Evolutionary conservation across 2,797 vertebrate genomes (phyloP).

Genomic region (Enteromius paludinosus): DNA sequence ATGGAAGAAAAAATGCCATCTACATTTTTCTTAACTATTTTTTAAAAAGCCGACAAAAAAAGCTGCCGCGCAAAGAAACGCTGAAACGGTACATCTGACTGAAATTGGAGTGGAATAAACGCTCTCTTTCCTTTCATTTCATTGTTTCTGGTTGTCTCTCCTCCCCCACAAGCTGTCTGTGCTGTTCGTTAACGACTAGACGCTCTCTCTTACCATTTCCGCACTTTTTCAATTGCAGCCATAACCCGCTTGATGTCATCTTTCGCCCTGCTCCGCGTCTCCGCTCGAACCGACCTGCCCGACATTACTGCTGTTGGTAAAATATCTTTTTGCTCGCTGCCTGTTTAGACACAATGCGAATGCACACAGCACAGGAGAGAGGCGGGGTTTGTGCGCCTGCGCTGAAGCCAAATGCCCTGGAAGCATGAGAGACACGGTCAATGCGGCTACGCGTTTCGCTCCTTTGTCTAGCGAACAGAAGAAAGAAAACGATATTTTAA

Average conservation of each 20-base stretch:
- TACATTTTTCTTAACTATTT: slow-evolving; percentile 44
- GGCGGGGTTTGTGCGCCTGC: slow-evolving; percentile 77
- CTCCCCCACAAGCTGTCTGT: slow-evolving; percentile 82
- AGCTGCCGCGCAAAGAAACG: slow-evolving; percentile 44
- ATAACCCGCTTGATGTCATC: slow-evolving; percentile 98
- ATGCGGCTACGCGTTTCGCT: slow-evolving; percentile 30
- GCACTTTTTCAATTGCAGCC: slow-evolving; percentile 99
- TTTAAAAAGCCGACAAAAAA: slow-evolving; percentile 27
- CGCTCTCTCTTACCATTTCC: slow-evolving; percentile 88
- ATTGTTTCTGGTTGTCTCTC: slow-evolving; percentile 78
- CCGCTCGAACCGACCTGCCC: slow-evolving; percentile 97
- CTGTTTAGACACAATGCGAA: slow-evolving; percentile 87
- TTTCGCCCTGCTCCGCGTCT: slow-evolving; percentile 98
- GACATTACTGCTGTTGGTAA: slow-evolving; percentile 88
- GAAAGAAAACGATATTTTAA: background rate
- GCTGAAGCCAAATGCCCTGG: slow-evolving; percentile 60
- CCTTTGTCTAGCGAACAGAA: slow-evolving; percentile 14
- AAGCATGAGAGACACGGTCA: slow-evolving; percentile 44
- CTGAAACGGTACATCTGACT: slow-evolving; percentile 70
- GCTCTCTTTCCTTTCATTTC: slow-evolving; percentile 72
- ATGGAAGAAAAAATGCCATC: slow-evolving; percentile 50
- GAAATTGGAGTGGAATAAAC: slow-evolving; percentile 64
- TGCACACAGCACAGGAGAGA: slow-evolving; percentile 76
- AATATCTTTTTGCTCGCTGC: slow-evolving; percentile 83
- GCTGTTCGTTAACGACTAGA: slow-evolving; percentile 74